Evolutionary conservation across 2,113 vertebrate genomes (phyloP), one percentile per base, ranked within the genome.

Genomic region (Calidris pygmaea): DNA sequence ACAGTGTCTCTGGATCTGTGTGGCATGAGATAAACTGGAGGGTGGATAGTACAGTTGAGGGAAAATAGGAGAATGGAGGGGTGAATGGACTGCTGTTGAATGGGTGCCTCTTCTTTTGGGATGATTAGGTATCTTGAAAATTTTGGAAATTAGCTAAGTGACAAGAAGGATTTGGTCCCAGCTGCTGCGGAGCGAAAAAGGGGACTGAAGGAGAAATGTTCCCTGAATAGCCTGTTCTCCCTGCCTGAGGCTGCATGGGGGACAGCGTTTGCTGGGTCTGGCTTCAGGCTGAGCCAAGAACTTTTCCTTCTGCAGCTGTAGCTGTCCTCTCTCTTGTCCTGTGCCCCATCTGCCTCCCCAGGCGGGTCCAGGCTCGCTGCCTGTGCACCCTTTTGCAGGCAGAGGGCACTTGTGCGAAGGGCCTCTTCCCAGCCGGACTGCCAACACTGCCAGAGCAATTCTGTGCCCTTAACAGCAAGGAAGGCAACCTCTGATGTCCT

Each of bases 321-420:
- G n/a, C 60, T 91, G 65, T 50, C 16, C 18, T 50, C 17, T 82
- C 13, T 52, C 55, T 13, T 60, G 17, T 26, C 58, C 63, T 2
- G 43, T 73, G 67, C n/a, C 52, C 58, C 43, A 19, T 17, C 20
- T 19, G 39, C 12, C 29, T 70, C 35, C 18, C 34, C 32, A 20
- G 20, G 8, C 37, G 7, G 67, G 50, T 5, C 4, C 55, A 9
- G 63, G 53, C 77, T 80, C 7, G 0, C 72, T 91, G 71, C 43
- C 74, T 37, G 26, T 78, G 70, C 89, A 6, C 3, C 1, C 66
- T 68, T 50, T 37, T 18, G 32, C 88, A 95, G 73, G 88, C 83
- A 94, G 86, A 95, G 86, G 96, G 83, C 93, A 90, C 88, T 81
- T 96, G 63, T 77, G 78, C 87, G 47, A 85, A 88, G 59, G 45